Evolutionary conservation across 2,888 invertebrate species (phyloP).

Genomic region (Xestobium rufovillosum): DNA sequence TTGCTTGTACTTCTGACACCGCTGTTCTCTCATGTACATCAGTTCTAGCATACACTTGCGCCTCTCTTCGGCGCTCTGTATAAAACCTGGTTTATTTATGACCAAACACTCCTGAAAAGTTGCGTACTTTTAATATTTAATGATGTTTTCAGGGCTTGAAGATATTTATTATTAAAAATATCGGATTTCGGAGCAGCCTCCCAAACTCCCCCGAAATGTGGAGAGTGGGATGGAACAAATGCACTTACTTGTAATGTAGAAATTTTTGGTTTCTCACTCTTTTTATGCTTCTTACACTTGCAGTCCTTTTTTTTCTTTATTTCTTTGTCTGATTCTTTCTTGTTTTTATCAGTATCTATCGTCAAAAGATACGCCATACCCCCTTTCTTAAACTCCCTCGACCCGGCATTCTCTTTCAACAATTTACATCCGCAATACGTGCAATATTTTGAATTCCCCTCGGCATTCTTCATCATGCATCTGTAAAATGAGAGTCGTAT

Average conservation of each 20-base stretch:
- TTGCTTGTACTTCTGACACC: conserved; percentile 43
- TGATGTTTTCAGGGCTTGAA: conserved; percentile 9
- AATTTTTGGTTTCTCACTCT: too few species aligned
- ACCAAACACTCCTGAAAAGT: conserved; percentile 63
- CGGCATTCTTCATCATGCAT: too few species aligned
- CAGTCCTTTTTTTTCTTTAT: conserved; percentile 17
- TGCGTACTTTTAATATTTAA: conserved; percentile 26
- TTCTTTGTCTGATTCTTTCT: conserved; percentile 23
- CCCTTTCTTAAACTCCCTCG: too few species aligned
- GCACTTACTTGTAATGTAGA: conserved; percentile 11
- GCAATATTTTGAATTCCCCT: conserved; percentile 15
- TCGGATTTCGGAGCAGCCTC: too few species aligned
- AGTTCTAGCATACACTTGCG: conserved; percentile 45
- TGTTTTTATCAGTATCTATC: conserved; percentile 20
- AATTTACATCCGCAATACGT: conserved; percentile 13
- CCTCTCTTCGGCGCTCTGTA: conserved; percentile 50
- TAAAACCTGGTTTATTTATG: conserved; percentile 63
- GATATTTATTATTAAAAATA: too few species aligned
- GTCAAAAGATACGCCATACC: conserved; percentile 22
- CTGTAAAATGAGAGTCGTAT: too few species aligned
- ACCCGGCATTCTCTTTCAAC: conserved; percentile 27
- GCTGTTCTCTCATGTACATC: conserved; percentile 42
- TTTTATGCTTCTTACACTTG: conserved; percentile 4
- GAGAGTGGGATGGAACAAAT: not conserved
- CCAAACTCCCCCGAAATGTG: too few species aligned